phyloP scores from a whole-genome alignment of 1,140 invertebrate species.

The Xylocopa sonorina region DNA sequence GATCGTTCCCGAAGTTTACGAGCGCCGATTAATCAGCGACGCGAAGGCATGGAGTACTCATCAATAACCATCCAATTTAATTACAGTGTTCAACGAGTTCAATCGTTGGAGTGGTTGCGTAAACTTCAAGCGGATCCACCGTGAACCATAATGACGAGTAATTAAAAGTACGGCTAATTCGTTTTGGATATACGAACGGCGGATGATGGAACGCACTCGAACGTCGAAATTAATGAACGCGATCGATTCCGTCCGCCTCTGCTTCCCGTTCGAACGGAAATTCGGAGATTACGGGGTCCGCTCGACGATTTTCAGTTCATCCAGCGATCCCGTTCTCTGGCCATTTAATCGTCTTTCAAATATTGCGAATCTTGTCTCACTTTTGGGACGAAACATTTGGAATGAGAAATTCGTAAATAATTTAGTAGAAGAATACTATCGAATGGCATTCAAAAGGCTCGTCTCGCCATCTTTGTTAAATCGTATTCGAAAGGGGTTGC shows the following conservation, averaged over 20 bases:
- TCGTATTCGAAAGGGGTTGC: no score
- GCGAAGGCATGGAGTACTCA: conserved; percentile 23
- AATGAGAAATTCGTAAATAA: no score
- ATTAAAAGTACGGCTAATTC: conserved; percentile 6
- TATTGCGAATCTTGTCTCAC: no score
- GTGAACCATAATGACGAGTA: neutral
- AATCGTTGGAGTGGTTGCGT: neutral
- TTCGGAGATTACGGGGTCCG: neutral
- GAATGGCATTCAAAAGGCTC: no score
- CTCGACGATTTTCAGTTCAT: no score
- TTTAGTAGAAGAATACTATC: no score
- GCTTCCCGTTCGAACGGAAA: neutral
- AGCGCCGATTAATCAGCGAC: conserved; percentile 34
- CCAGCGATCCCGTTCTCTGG: no score
- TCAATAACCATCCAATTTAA: conserved; percentile 44
- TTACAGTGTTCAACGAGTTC: conserved; percentile 22
- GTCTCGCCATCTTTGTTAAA: no score
- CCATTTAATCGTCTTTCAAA: no score
- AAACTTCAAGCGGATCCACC: conserved; percentile 20
- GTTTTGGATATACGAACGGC: neutral
- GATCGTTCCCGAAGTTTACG: conserved; percentile 13
- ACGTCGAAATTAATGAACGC: neutral
- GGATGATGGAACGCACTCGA: neutral
- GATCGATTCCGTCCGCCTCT: neutral
- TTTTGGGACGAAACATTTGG: no score